These are phyloP conservation scores for Leptinotarsa texana DNA, from an alignment of 1,140 invertebrate genomes.

Conservation along the genomic window DNA sequence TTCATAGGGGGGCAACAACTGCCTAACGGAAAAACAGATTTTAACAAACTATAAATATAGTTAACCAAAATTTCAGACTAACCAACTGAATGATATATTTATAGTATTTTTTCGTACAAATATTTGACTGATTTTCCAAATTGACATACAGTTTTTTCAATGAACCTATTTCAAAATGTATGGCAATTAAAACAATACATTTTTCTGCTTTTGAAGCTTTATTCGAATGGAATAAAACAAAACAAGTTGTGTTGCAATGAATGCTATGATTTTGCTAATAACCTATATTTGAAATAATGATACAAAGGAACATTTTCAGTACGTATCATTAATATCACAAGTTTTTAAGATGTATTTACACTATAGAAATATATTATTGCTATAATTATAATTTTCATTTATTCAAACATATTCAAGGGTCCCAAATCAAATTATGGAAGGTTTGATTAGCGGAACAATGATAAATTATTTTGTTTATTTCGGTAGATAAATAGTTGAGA, in stretches of 20 bases:
- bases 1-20: too few relatives aligned
- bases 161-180: too few relatives aligned
- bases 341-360: conserved; percentile 21
- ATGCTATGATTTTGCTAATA: background rate
- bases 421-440: conserved; percentile 1
- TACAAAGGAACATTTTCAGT: conserved; percentile 21
- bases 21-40: too few relatives aligned
- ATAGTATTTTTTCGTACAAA: too few relatives aligned
- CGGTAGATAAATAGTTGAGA: too few relatives aligned
- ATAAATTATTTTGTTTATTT: too few relatives aligned
- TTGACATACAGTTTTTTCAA: too few relatives aligned
- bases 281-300: conserved; percentile 15
- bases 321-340: conserved; percentile 26
- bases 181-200: background rate
- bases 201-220: conserved; percentile 13
- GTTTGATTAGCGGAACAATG: too few relatives aligned
- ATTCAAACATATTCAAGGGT: conserved; percentile 9
- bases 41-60: too few relatives aligned
- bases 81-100: too few relatives aligned
- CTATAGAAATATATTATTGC: conserved; percentile 18
- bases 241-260: conserved; percentile 13
- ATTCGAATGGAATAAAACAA: conserved; percentile 10
- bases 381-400: conserved; percentile 22
- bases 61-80: too few relatives aligned
- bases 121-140: too few relatives aligned